These are phyloP conservation scores for Drosophila diplacantha DNA, from an alignment of 2,888 invertebrate genomes.

Conservation along the genomic window DNA sequence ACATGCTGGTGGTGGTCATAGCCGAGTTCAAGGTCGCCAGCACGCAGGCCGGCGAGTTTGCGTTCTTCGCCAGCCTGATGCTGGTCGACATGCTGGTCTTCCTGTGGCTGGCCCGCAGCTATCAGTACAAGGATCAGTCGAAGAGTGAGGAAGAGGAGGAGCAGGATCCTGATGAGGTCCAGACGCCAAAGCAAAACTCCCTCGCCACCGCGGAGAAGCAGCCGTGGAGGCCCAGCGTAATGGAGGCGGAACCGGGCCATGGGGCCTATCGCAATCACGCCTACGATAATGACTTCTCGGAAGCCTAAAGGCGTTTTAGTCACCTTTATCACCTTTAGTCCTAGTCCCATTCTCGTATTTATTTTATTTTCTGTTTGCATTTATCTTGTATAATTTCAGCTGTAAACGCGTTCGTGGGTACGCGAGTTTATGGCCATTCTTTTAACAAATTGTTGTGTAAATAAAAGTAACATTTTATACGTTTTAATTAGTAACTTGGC, in stretches of 20 bases:
- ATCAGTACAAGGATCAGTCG: conserved; percentile 81
- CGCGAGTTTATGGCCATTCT: conserved; percentile 12
- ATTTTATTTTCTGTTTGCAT: conserved; percentile 23
- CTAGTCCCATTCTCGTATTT: conserved; percentile 16
- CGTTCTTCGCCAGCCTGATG: conserved; percentile 93
- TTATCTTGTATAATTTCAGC: conserved; percentile 5
- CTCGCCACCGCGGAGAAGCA: conserved; percentile 9
- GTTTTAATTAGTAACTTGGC: not conserved
- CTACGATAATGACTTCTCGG: conserved; percentile 36
- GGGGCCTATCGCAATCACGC: conserved; percentile 35
- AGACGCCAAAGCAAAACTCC: not conserved
- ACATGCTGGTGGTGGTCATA: conserved; percentile 90
- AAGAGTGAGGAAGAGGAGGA: conserved; percentile 8
- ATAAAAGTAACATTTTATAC: conserved; percentile 28
- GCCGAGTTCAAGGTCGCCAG: conserved; percentile 73
- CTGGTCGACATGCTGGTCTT: conserved; percentile 89
- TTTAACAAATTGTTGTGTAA: conserved; percentile 25
- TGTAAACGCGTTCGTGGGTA: conserved; percentile 13
- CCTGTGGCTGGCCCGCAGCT: conserved; percentile 86
- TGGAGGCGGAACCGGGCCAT: conserved; percentile 18
- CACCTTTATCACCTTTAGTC: not conserved
- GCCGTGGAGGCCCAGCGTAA: not conserved
- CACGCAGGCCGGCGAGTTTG: conserved; percentile 87
- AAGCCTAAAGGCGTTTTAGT: conserved; percentile 13
- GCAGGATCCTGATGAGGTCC: not conserved